A percentile compares a stretch with the other conserved stretches of the same genome.
Conservation (phyloP, 2,888 invertebrate genomes). For the Bugula neritina region DNA sequence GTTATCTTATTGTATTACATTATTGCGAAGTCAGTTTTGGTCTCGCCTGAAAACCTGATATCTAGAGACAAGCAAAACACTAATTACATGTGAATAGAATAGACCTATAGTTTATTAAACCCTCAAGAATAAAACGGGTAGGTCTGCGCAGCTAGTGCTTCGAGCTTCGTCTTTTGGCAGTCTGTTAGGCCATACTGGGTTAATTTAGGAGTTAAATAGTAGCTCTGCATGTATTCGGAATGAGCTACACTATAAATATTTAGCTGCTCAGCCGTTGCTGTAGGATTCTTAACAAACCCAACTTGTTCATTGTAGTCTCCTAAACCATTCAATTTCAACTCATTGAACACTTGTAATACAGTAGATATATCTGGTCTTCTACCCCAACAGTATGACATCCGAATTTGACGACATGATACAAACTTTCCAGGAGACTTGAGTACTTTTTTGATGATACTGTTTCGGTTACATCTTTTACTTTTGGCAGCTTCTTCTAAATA, state of each 20-base stretch:
- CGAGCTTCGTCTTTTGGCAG: too few species aligned
- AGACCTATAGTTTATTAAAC: too few species aligned
- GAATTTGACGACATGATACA: neutral
- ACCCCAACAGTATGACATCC: constrained; percentile 8
- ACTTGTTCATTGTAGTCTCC: neutral
- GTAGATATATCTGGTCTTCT: neutral
- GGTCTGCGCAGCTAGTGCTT: too few species aligned
- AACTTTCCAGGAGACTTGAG: constrained; percentile 20
- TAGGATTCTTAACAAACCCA: constrained; percentile 5
- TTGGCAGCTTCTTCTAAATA: neutral
- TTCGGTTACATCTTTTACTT: neutral
- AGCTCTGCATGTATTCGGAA: neutral
- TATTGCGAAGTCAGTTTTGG: too few species aligned
- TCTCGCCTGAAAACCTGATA: too few species aligned
- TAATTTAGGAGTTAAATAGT: too few species aligned
- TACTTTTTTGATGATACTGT: neutral
- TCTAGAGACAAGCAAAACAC: too few species aligned
- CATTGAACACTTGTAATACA: neutral
- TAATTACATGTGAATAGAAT: too few species aligned
- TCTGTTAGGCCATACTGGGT: too few species aligned
- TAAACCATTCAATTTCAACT: neutral
- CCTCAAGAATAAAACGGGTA: too few species aligned
- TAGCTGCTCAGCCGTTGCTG: neutral
- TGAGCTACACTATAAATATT: neutral
- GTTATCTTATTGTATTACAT: too few species aligned